Percentiles rank a stretch among this genome's conserved stretches.
These are phyloP conservation scores for Trichogramma evanescens DNA, from an alignment of 2,888 invertebrate genomes.

Conservation along the genomic window DNA sequence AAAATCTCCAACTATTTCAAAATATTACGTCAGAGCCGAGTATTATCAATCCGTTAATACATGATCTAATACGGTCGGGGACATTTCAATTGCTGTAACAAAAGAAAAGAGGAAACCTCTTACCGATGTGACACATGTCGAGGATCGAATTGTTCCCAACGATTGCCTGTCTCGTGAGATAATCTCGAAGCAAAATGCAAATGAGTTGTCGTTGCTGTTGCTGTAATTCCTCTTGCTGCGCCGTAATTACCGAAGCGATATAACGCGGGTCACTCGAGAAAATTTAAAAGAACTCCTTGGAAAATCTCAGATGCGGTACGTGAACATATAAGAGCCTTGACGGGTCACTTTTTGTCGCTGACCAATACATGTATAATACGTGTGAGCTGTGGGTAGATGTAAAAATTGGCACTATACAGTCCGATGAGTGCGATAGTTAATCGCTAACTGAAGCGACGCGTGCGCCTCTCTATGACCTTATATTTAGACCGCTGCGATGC, in stretches of 20 bases:
- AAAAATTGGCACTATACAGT: too few species aligned
- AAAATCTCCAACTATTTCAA: too few species aligned
- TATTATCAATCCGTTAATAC: too few species aligned
- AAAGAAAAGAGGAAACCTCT: neutral
- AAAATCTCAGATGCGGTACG: slow-evolving; percentile 15
- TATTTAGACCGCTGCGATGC: slow-evolving; percentile 19
- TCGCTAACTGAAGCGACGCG: slow-evolving; percentile 18
- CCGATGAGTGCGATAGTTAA: slow-evolving; percentile 15
- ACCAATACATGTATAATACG: slow-evolving; percentile 22
- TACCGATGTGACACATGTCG: slow-evolving; percentile 18
- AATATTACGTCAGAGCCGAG: too few species aligned
- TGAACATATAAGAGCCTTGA: slow-evolving; percentile 10
- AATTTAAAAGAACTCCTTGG: slow-evolving; percentile 15
- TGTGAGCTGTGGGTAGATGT: too few species aligned
- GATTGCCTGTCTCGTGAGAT: too few species aligned
- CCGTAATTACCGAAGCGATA: neutral
- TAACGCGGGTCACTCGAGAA: neutral
- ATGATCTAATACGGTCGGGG: too few species aligned
- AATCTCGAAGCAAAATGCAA: too few species aligned
- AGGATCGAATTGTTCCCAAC: neutral
- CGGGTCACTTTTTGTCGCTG: slow-evolving; percentile 4
- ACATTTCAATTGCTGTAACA: neutral
- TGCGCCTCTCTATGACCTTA: slow-evolving; percentile 21
- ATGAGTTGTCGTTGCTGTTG: too few species aligned
- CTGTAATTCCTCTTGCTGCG: too few species aligned